Base-by-base conservation (phyloP, 2,797 vertebrate species). In the Enteromius argenteus region DNA sequence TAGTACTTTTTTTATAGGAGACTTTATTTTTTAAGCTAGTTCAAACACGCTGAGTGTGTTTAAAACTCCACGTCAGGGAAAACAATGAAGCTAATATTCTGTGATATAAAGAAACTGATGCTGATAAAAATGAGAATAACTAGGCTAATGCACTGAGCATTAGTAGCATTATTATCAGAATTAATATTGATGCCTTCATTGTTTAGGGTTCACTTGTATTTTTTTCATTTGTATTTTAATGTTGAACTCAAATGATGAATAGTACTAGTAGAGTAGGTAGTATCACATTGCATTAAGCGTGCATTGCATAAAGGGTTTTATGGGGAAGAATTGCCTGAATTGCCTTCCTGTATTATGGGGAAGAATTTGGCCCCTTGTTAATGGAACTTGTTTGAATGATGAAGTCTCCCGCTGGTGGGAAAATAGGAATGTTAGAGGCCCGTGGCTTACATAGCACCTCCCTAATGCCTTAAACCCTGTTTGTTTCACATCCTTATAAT, bases 361-460 rank as follows among this genome's bases (percentile, higher is more conserved):
- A 87, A 77, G 84, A 89, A 89, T 87, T 68, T 76, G 78, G 56
- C 79, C 85, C 37, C 44, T 84, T 78, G 76, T 83, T 81, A 86
- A 85, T 84, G 46, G 78, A 80, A 37, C 83, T 89, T 81, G 78
- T 89, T 87, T 87, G 79, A 75, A 85, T 79, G 85, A 84, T 71
- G 72, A 83, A 86, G 71, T 91, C 83, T 89, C 88, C 88, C 35
- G 87, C 89, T 90, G 90, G 81, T 91, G 89, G 89, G 90, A 90
- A 90, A 83, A 78, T 27, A 60, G 82, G 71, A 76, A 88, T 80
- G 80, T 85, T 67, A 73, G 81, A 87, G 75, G 73, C 85, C 81
- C 85, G 58, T 86, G 81, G 86, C 80, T 69, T 83, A 86, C 60
- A 56, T 71, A 79, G 58, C 51, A 81, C 27, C 84, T 79, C 46